Percentiles rank a stretch among this genome's conserved stretches.
These are phyloP conservation scores for Rhea pennata DNA, from an alignment of 2,113 vertebrate species.

Conservation along the genomic window DNA sequence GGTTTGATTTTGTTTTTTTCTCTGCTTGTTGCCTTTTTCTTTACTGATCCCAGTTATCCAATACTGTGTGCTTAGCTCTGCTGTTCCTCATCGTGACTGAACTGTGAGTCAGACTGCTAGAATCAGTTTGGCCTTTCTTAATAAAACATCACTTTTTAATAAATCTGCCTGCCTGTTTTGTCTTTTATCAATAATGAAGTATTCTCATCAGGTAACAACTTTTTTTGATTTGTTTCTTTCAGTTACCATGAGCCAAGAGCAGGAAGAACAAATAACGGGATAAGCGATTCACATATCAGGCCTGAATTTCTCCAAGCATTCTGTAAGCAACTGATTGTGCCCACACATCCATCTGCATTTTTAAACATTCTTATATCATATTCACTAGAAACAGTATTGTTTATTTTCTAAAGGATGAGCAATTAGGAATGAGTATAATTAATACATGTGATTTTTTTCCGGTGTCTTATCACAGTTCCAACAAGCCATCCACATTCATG, in stretches of 20 bases:
- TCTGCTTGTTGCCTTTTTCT: neutral
- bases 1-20: neutral
- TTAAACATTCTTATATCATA: conserved; percentile 17
- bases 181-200: neutral
- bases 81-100: neutral
- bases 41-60: neutral
- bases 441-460: neutral
- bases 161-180: neutral
- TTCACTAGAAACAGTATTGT: conserved; percentile 35
- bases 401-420: conserved; percentile 54
- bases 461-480: conserved; percentile 1
- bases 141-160: neutral
- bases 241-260: neutral
- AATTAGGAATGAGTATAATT: conserved; percentile 35
- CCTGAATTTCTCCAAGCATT: neutral
- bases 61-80: neutral
- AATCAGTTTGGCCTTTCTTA: neutral
- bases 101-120: neutral
- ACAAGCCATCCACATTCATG: conserved; percentile 8
- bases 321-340: conserved; percentile 1
- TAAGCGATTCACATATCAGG: neutral
- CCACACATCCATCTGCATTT: conserved; percentile 46
- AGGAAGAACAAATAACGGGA: neutral
- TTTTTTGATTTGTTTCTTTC: accelerated
- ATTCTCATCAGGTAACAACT: neutral